Conservation (phyloP, 2,888 invertebrate genomes). For the Bellardia pandia region DNA sequence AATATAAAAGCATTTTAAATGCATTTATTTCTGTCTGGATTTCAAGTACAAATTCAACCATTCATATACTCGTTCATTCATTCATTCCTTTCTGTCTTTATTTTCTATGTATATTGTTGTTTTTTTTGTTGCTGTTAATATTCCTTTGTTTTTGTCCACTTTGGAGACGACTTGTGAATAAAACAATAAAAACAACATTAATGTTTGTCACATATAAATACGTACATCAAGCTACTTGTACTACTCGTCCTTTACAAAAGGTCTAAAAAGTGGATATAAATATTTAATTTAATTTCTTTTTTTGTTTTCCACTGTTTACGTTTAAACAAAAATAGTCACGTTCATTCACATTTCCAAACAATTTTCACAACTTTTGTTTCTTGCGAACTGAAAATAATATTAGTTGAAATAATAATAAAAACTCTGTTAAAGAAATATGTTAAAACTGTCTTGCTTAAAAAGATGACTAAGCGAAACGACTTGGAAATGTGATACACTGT, state of each 20-base stretch:
- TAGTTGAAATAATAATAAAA: conserved; percentile 17
- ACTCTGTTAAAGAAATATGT: background rate
- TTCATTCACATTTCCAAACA: conserved; percentile 34
- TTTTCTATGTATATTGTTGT: background rate
- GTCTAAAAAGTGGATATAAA: conserved; percentile 51
- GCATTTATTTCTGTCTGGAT: conserved; percentile 33
- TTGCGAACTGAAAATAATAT: conserved; percentile 17
- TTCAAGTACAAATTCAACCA: conserved; percentile 16
- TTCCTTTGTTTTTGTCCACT: conserved; percentile 17
- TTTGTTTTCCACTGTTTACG: conserved; percentile 44
- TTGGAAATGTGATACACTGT: background rate
- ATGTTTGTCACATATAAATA: background rate
- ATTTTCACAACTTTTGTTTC: conserved; percentile 43
- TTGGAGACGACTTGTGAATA: background rate
- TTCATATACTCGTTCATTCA: background rate
- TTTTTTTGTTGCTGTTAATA: background rate
- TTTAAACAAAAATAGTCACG: conserved; percentile 40
- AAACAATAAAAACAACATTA: background rate
- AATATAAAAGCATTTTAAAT: conserved; percentile 1
- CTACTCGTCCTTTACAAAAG: conserved; percentile 4
- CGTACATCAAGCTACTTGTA: background rate
- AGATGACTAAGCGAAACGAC: background rate
- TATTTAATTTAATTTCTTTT: conserved; percentile 51
- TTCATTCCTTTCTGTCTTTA: background rate
- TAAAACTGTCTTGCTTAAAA: background rate